Evolutionary conservation across 2,888 invertebrate species (phyloP), one percentile per base, ranked within the genome.

Genomic region (Plemyria rubiginata): DNA sequence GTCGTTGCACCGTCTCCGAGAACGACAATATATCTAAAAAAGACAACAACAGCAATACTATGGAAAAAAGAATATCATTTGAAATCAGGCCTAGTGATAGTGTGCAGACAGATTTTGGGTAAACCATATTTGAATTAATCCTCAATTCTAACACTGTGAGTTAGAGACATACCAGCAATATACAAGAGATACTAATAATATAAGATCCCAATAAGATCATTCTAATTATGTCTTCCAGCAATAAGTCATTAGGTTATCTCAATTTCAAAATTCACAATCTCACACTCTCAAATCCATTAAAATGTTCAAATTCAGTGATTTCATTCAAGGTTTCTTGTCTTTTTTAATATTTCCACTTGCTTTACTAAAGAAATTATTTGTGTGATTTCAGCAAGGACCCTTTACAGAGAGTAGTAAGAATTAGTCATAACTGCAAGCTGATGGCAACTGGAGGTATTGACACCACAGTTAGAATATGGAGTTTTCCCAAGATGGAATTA

Each of bases 381-480:
- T 32, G 8, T 32, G 32, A 32, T 81, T 94, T 72, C 78, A 90
- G 94, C 40, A 93, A 94, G 11, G 98, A 98, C 75, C 96, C 98
- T 2, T 91, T 98, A 68, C 98, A 98, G 84, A 95, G 98, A 82
- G 96, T 98, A 60, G 97, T 98, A 12, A 94, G 96, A 56, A 95
- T 98, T 72, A 96, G 96, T 76, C 94, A 94, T 46, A 95, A 95
- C 81, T 96, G 96, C 8, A 95, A 95, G 76, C 81, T 97, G 29
- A 95, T 99, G 95, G 97, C 96, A 0, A 98, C 98, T 0, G 99
- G 98, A 49, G 98, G 99, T 32, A 96, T 96, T 0, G 99, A 99
- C 87, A 97, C 98, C 4, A 94, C 95, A 77, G 91, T 99, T 38
- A 94, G 98, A 59, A 87, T 99, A 9, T 99, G 99, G 99, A 94